phyloP scores from a whole-genome alignment of 2,888 invertebrate genomes.

The Diaprepes abbreviatus region DNA sequence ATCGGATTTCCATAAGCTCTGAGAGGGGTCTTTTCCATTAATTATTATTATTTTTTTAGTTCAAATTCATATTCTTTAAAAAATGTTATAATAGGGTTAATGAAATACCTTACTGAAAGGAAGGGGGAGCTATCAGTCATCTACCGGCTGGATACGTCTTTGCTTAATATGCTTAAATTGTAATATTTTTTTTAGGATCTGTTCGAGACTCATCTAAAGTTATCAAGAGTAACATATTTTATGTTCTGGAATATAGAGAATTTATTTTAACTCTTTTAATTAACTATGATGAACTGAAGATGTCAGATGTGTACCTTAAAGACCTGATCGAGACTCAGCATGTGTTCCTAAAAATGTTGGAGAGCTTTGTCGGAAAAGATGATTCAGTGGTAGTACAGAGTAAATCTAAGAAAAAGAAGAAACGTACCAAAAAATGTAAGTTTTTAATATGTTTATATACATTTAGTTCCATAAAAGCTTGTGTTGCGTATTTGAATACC shows the following conservation, averaged over 20 bases:
- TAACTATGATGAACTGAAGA: conserved; percentile 87
- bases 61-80: too few species aligned
- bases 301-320: conserved; percentile 86
- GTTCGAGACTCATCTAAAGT: conserved; percentile 86
- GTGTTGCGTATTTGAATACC: too few species aligned
- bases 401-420: conserved; percentile 69
- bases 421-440: conserved; percentile 66
- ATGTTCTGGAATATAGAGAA: conserved; percentile 94
- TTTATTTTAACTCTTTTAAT: conserved; percentile 84
- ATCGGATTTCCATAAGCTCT: too few species aligned
- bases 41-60: too few species aligned
- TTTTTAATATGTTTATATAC: conserved; percentile 27
- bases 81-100: too few species aligned
- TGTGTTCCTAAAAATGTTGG: conserved; percentile 91
- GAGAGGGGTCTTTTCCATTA: too few species aligned
- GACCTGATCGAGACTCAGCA: conserved; percentile 93
- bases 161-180: too few species aligned
- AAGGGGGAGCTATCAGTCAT: too few species aligned
- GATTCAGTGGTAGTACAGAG: conserved; percentile 80
- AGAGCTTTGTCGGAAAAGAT: conserved; percentile 76
- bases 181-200: conserved; percentile 62
- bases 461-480: too few species aligned
- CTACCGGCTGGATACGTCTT: too few species aligned
- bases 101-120: too few species aligned
- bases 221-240: conserved; percentile 92